phyloP scores from a whole-genome alignment of 2,888 invertebrate species.

The Phorcus lineatus region DNA sequence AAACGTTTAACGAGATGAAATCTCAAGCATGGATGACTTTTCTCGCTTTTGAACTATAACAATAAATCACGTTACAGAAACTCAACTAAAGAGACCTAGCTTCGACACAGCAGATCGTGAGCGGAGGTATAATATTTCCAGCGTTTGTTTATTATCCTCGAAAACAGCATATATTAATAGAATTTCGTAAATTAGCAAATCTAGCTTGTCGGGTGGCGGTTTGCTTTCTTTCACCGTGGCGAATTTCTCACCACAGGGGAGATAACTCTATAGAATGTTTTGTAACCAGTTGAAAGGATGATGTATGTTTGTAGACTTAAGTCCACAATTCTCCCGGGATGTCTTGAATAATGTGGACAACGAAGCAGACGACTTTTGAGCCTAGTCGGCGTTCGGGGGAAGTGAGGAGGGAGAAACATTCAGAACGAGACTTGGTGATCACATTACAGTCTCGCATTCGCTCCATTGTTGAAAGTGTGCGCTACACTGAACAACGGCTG shows the following conservation, averaged over 20 bases:
- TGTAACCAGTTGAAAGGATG: not conserved
- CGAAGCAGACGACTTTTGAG: not conserved
- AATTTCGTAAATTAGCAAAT: not conserved
- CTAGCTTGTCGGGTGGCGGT: not conserved
- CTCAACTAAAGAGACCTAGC: too few relatives aligned
- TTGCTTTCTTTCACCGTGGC: not conserved
- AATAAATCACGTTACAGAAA: too few relatives aligned
- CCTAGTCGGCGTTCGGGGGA: too few relatives aligned
- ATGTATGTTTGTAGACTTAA: slow-evolving; percentile 12
- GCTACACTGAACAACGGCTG: too few relatives aligned
- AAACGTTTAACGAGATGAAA: too few relatives aligned
- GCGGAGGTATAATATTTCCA: not conserved
- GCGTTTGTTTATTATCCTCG: not conserved
- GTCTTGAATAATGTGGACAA: not conserved
- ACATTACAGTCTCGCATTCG: too few relatives aligned
- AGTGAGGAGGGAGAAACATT: too few relatives aligned
- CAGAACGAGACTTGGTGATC: too few relatives aligned
- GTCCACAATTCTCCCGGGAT: not conserved
- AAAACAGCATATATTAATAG: not conserved
- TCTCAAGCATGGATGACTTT: too few relatives aligned
- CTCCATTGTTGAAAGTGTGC: too few relatives aligned
- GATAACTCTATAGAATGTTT: not conserved
- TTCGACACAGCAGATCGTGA: too few relatives aligned
- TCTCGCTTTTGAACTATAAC: too few relatives aligned
- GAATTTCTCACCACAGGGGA: not conserved